Percentiles rank a stretch among this genome's conserved stretches.
Evolutionary conservation across 2,888 invertebrate species (phyloP).

Genomic region (Tipula lateralis): DNA sequence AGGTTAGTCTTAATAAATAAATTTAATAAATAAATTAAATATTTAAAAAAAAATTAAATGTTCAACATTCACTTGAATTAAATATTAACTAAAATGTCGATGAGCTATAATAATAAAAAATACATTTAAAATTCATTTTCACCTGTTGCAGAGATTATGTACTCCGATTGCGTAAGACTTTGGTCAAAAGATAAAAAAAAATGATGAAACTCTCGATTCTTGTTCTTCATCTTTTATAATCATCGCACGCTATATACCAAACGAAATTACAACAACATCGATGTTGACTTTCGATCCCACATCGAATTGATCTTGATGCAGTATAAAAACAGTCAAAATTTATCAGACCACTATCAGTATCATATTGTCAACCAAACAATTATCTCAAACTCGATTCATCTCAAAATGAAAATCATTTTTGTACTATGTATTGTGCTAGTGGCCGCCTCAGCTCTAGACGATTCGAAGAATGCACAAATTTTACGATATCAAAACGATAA

Average conservation of each 20-base stretch:
- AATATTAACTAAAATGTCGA: neutral
- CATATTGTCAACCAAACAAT: neutral
- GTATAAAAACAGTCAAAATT: neutral
- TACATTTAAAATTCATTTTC: neutral
- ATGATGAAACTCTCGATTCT: neutral
- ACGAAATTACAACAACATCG: neutral
- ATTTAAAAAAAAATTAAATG: no score
- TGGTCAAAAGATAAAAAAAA: neutral
- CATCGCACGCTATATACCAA: neutral
- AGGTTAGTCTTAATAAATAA: neutral
- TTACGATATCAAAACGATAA: slow-evolving; percentile 32
- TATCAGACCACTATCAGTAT: neutral
- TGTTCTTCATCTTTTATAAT: neutral
- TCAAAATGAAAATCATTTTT: neutral
- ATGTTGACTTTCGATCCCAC: neutral
- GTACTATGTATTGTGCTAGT: neutral
- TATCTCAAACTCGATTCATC: neutral
- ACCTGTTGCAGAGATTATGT: neutral
- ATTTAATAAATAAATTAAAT: neutral
- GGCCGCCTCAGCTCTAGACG: neutral
- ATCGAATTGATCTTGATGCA: neutral
- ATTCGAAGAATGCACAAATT: slow-evolving; percentile 32
- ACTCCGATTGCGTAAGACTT: neutral
- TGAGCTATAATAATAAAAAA: neutral
- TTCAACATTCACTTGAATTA: neutral